A percentile compares a stretch with the other conserved stretches of the same genome.
Conservation (phyloP, 2,888 invertebrate species). For the Masnerella sp. region DNA sequence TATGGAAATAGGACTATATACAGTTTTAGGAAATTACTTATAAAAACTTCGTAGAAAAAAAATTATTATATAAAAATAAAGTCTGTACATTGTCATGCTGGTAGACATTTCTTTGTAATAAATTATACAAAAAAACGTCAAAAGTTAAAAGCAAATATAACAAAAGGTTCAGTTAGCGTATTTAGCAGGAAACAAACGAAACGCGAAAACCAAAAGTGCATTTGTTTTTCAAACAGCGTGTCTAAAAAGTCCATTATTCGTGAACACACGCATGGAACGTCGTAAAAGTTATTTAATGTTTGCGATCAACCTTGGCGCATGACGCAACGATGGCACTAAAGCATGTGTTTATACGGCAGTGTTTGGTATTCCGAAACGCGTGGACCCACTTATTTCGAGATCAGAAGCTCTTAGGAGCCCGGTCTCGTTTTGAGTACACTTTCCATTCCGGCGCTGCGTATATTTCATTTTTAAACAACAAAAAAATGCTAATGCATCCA, state of each 20-base stretch:
- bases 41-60: too few relatives aligned
- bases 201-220: conserved; percentile 5
- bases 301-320: conserved; percentile 38
- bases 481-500: conserved; percentile 77
- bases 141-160: too few relatives aligned
- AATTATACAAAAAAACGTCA: too few relatives aligned
- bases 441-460: conserved; percentile 69
- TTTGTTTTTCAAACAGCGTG: conserved; percentile 18
- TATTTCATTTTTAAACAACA: conserved; percentile 78
- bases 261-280: conserved; percentile 17
- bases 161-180: too few relatives aligned
- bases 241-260: conserved; percentile 39
- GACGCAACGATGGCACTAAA: conserved; percentile 53
- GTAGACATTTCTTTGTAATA: too few relatives aligned
- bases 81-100: too few relatives aligned
- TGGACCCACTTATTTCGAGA: conserved; percentile 77
- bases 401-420: conserved; percentile 67
- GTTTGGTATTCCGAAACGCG: conserved; percentile 76
- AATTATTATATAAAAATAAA: too few relatives aligned
- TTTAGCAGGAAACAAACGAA: too few relatives aligned
- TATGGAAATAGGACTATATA: too few relatives aligned
- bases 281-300: conserved; percentile 54
- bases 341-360: conserved; percentile 63
- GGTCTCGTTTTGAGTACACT: conserved; percentile 67
- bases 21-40: too few relatives aligned